Conservation (phyloP, 2,113 vertebrate species). For the Rhinoptilus africanus region DNA sequence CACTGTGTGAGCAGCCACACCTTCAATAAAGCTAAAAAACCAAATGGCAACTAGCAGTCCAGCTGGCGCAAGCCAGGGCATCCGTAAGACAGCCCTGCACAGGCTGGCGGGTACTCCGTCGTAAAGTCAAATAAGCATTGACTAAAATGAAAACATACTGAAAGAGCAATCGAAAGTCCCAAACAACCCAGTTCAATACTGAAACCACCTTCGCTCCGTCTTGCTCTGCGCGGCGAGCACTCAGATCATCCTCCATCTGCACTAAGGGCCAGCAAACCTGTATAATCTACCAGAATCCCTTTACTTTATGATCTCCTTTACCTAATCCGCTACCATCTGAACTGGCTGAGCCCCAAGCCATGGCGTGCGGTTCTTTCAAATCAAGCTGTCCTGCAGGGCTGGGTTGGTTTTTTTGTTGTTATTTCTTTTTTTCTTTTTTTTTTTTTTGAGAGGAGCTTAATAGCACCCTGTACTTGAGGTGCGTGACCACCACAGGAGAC, state of each 20-base stretch:
- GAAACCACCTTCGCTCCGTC: not conserved
- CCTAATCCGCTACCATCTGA: not conserved
- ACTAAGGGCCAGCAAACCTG: not conserved
- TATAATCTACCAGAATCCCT: not conserved
- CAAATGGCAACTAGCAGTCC: fast-evolving
- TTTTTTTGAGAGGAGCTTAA: not conserved
- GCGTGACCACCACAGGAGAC: fast-evolving
- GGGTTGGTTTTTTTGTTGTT: not conserved
- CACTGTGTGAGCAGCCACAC: not conserved
- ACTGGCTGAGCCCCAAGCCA: not conserved
- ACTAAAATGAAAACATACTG: too few species aligned
- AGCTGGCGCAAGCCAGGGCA: not conserved
- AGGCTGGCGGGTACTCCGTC: fast-evolving
- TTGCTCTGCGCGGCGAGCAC: not conserved
- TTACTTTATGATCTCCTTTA: not conserved
- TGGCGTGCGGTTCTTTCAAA: fast-evolving
- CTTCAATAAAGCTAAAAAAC: not conserved
- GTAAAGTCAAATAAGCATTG: not conserved
- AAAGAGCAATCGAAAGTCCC: not conserved
- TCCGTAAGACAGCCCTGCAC: not conserved
- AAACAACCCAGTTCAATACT: not conserved
- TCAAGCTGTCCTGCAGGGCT: not conserved
- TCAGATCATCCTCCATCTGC: not conserved
- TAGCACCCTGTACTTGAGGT: not conserved
- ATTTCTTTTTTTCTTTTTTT: not conserved